Base-by-base conservation (phyloP, 2,888 invertebrate genomes). In the Agriopis aurantiaria region DNA sequence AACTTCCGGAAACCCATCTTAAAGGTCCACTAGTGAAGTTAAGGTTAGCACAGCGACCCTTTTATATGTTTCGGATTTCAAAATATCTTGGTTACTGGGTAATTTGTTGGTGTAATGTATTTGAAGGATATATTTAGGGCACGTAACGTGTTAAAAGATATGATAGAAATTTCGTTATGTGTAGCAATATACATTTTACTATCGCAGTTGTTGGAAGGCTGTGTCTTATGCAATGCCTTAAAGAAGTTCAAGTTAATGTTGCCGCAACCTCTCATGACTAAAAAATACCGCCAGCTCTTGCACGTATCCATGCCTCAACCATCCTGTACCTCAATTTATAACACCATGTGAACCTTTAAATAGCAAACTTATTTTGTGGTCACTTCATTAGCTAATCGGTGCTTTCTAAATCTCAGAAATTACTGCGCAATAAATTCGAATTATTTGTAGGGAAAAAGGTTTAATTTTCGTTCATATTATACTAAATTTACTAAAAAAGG, bases 1-100 rank as follows among this genome's bases (percentile, higher is more conserved):
- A 83, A 64, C 77, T 80, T 81, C 65, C 77, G 76, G 71, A 78
- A 81, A 79, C 75, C 82, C 91, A 91, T 91, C 84, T 86, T 84
- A 78, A 71, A 78, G 78, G 75, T 77, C 69, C 55, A 71, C 59
- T 74, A 85, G 79, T 88, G 85, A 85, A 78, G 72, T 76, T 79
- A 71, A 72, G 75, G 69, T 71, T 65, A 69, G 65, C 77, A 77
- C 67, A 72, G 73, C 76, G 79, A 78, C 78, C 81, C 79, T 78
- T 86, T 85, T 91, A 89, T 91, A 91, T 87, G 88, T 81, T 79
- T 77, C 71, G 68, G 72, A 78, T 91, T 91, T 85, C 90, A 87
- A 90, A 91, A 91, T 75, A 72, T 69, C 68, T 84, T 78, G 82
- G 83, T 86, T 82, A 88, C 79, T 81, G 65, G 85, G 84, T 83